These are phyloP conservation scores for Sceloporus tristichus DNA, from an alignment of 2,113 vertebrate species.

Conservation along the genomic window DNA sequence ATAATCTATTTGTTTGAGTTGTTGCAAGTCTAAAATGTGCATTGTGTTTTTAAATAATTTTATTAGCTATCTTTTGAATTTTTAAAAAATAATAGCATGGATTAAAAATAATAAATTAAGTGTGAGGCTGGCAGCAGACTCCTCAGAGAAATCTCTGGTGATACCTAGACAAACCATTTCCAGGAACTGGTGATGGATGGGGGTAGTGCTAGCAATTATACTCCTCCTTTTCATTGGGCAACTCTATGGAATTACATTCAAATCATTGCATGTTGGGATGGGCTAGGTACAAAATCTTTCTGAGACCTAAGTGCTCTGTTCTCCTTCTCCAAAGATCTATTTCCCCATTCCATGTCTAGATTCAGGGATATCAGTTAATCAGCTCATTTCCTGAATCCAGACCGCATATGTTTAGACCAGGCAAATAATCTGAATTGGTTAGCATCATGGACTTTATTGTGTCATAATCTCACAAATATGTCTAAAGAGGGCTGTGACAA, in stretches of 20 bases:
- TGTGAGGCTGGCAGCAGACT: background rate
- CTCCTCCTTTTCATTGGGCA: background rate
- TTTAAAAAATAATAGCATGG: background rate
- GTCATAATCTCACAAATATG: background rate
- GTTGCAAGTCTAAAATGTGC: background rate
- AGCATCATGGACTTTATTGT: slow-evolving; percentile 6
- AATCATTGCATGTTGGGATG: background rate
- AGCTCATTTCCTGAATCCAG: background rate
- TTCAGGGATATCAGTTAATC: background rate
- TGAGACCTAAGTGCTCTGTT: background rate
- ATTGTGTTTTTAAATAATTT: background rate
- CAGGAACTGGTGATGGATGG: background rate
- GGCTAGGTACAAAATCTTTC: background rate
- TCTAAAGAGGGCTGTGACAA: too few relatives aligned
- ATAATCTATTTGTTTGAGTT: too few relatives aligned
- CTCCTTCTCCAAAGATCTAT: background rate
- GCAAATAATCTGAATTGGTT: background rate
- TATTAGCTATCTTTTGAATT: background rate
- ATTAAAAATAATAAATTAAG: background rate
- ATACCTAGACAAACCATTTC: background rate
- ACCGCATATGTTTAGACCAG: background rate
- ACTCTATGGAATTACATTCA: background rate
- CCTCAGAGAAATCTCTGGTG: background rate
- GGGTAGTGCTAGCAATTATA: background rate
- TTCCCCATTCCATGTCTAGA: background rate